A percentile compares a stretch with the other conserved stretches of the same genome.
Conservation (phyloP, 2,113 vertebrate genomes). For the Leucoraja erinaceus region DNA sequence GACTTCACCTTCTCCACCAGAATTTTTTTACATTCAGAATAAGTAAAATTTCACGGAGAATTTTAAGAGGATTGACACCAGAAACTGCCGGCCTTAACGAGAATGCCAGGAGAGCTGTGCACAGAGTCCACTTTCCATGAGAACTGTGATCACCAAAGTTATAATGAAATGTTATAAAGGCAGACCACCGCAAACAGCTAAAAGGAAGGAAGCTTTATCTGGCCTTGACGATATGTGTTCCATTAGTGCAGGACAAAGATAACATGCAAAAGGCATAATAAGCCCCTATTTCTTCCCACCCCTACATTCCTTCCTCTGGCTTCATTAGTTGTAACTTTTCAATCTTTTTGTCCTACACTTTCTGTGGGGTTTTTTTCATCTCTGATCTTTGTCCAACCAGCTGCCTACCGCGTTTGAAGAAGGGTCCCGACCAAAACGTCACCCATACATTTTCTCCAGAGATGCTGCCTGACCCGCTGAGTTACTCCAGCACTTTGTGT, state of each 20-base stretch:
- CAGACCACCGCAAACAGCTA: too few relatives aligned
- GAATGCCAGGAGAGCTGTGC: neutral
- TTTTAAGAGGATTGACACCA: neutral
- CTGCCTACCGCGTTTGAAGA: too few relatives aligned
- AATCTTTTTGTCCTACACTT: too few relatives aligned
- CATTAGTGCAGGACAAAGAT: neutral
- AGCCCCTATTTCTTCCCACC: neutral
- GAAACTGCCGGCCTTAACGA: too few relatives aligned
- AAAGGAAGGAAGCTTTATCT: neutral
- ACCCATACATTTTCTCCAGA: too few relatives aligned
- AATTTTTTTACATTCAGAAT: neutral
- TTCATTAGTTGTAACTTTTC: too few relatives aligned
- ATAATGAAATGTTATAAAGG: neutral
- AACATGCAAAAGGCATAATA: neutral
- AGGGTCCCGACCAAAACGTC: too few relatives aligned
- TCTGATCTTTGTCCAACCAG: too few relatives aligned
- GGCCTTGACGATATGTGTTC: neutral
- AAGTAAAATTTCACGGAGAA: neutral
- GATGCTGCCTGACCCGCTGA: too few relatives aligned
- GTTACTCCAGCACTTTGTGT: too few relatives aligned
- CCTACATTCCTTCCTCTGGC: too few relatives aligned
- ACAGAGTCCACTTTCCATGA: neutral
- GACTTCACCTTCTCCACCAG: neutral
- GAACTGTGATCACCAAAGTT: neutral
- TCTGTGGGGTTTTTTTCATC: too few relatives aligned